These are phyloP conservation scores for Manis pentadactyla DNA, from an alignment of 2,797 vertebrate species.

Conservation along the genomic window DNA sequence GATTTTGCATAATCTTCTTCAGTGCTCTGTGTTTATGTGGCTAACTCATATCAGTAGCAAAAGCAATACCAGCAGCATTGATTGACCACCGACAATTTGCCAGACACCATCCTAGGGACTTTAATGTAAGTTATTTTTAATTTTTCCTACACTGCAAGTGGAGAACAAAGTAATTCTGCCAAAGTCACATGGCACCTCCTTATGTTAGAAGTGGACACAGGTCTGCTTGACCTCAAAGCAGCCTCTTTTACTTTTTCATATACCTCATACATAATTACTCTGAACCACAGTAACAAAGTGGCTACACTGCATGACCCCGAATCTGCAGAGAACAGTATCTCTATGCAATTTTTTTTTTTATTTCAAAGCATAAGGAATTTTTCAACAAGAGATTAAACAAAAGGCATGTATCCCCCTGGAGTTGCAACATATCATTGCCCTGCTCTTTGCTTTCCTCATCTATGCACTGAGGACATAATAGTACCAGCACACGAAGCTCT, in stretches of 20 bases:
- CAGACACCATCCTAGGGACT: background rate
- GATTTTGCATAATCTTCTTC: background rate
- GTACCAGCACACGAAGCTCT: background rate
- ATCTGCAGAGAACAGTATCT: background rate
- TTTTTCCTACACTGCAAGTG: background rate
- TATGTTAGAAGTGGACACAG: background rate
- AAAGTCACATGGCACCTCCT: background rate
- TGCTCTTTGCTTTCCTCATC: background rate
- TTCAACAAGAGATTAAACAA: conserved; percentile 1
- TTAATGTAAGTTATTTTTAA: background rate
- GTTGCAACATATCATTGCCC: background rate
- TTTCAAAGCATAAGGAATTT: background rate
- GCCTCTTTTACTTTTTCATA: background rate
- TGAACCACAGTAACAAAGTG: background rate
- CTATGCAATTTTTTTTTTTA: background rate
- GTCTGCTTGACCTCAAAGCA: background rate
- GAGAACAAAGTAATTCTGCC: background rate
- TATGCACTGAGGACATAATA: background rate
- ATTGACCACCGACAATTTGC: background rate
- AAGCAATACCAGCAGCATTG: background rate
- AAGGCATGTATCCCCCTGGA: background rate
- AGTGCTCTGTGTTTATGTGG: background rate
- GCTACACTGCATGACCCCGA: background rate
- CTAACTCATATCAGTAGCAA: background rate
- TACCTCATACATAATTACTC: background rate